Evolutionary conservation across 1,140 invertebrate genomes (phyloP), one percentile per base, ranked within the genome.

Genomic region (Neotoxoptera formosana): DNA sequence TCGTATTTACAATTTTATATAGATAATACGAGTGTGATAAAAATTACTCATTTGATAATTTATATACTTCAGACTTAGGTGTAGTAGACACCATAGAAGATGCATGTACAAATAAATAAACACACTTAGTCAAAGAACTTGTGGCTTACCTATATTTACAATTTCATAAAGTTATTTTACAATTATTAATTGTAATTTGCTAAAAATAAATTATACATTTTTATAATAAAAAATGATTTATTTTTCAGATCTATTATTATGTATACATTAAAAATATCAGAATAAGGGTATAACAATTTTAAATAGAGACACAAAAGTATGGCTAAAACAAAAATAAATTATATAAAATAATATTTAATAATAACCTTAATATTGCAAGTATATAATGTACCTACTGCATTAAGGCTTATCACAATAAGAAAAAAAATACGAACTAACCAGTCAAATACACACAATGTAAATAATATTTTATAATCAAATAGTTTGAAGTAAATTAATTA

Each of bases 261-360:
- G 9, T 51, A 56, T 41, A 89, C 47, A 51, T 23, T 56, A 25
- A 56, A 41, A 89, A 56, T 76, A 23, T 41, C 8, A 67, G 20
- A 90, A 90, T n/a, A 36, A 30, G 34, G 6, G 30, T 34, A 91
- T 91, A 91, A 91, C 90, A 91, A 60, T 76, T 91, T 91, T 76
- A n/a, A 30, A 76, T 23, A 76, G 14, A 76, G 7, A 23, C 23
- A 48, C 20, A 91, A 21, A 60, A n/a, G 76, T 91, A 91, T 91
- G 60, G 90, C 90, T 67, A 47, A 48, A 91, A 91, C 89, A 90
- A 90, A 45, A 86, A 47, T 60, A 41, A 90, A 47, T 48, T 76
- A 91, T 56, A 36, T 53, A 36, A 53, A 34, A 88, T 51, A 51
- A 89, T 53, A 89, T 53, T 17, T 41, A 89, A 36, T 36, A 89